phyloP scores from a whole-genome alignment of 2,888 invertebrate species.

The Leptinotarsa tumamoca region DNA sequence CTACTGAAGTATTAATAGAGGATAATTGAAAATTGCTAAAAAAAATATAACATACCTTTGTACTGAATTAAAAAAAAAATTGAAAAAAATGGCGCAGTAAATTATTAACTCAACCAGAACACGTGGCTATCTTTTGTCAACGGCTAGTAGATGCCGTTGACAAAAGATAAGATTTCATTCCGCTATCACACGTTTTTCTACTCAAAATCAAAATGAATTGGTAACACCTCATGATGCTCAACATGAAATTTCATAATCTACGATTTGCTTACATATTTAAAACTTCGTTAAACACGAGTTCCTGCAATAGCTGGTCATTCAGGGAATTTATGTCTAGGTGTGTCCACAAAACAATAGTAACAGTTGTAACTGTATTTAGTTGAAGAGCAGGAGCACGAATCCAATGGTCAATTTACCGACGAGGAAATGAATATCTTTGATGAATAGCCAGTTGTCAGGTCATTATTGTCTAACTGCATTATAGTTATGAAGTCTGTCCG shows the following conservation, averaged over 20 bases:
- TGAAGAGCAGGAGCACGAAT: neutral
- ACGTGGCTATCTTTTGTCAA: too few species aligned
- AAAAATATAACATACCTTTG: too few species aligned
- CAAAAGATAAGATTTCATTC: too few species aligned
- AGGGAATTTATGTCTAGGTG: neutral
- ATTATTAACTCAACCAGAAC: too few species aligned
- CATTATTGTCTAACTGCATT: neutral
- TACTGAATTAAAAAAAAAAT: too few species aligned
- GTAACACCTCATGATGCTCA: neutral
- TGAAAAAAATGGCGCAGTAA: too few species aligned
- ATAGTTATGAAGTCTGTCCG: too few species aligned
- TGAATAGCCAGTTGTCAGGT: neutral
- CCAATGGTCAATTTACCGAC: neutral
- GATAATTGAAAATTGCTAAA: too few species aligned
- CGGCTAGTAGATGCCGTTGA: too few species aligned
- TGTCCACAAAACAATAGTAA: constrained; percentile 12
- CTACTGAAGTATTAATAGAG: too few species aligned
- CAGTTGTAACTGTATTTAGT: constrained; percentile 1
- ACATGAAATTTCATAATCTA: neutral
- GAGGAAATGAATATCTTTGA: neutral
- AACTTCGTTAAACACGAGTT: neutral
- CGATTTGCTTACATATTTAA: neutral
- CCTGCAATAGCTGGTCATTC: neutral
- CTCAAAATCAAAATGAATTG: neutral
- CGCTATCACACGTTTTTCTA: too few species aligned